Evolutionary conservation across 2,113 vertebrate species (phyloP).

Genomic region (Trematomus loennbergii): DNA sequence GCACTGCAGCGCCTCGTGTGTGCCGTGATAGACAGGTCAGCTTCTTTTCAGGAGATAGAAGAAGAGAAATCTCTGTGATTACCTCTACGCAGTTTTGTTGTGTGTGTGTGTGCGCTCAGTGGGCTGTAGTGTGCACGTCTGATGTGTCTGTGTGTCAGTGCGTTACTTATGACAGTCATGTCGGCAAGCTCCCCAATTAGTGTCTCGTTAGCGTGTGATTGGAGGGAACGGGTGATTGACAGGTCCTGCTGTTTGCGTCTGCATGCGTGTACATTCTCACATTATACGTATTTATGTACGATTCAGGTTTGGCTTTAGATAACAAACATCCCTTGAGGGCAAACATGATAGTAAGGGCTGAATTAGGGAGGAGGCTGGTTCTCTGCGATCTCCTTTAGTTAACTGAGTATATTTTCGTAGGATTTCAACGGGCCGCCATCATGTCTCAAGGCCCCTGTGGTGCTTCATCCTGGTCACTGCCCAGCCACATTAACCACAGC

Average conservation of each 20-base stretch:
- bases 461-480: background rate
- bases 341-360: conserved; percentile 9
- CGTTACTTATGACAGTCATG: conserved; percentile 60
- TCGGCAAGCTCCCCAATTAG: conserved; percentile 76
- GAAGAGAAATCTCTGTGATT: conserved; percentile 56
- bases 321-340: conserved; percentile 24
- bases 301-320: conserved; percentile 31
- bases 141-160: conserved; percentile 14
- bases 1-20: conserved; percentile 34
- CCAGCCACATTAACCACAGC: background rate
- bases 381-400: conserved; percentile 22
- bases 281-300: conserved; percentile 32
- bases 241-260: conserved; percentile 58
- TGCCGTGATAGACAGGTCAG: conserved; percentile 65
- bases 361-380: background rate
- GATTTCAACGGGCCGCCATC: background rate
- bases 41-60: conserved; percentile 53
- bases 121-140: conserved; percentile 9
- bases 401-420: background rate
- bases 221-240: conserved; percentile 71
- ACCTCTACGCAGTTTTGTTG: conserved; percentile 48
- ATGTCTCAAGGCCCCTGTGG: background rate
- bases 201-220: conserved; percentile 69
- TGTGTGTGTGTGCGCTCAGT: conserved; percentile 11
- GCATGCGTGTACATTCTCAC: background rate